Base-by-base conservation (phyloP, 2,113 vertebrate species). In the Chaetodon trifascialis region DNA sequence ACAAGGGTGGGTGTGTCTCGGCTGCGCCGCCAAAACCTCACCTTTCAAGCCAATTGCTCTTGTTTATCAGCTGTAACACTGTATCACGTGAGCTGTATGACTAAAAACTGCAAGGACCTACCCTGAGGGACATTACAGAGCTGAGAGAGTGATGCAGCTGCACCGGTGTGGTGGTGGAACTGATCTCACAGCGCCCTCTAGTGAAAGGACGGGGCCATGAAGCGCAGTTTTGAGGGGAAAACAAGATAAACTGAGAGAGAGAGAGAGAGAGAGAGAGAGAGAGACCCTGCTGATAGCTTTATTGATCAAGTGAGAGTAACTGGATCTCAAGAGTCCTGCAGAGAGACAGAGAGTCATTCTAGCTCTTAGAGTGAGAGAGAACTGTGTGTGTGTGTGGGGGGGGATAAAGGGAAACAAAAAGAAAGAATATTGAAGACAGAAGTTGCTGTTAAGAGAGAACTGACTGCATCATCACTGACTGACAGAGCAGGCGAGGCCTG, bases 261-360 rank as follows among this genome's bases (percentile, higher is more conserved):
- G 42, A 40, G 30, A 60, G 16, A 55, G 21, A 56, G 44, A 72
- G n/a, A 25, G 38, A 51, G 30, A 47, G 46, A 42, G 70, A 85
- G 71, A 56, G 7, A 5, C 10, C 83, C 70, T 76, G 77, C 84
- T 89, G 83, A 88, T 80, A 63, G n/a, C 55, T 63, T 60, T 83
- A 93, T 91, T 90, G 89, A 93, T 92, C 47, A 30, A 73, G 34
- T 16, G 2, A 73, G 47, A 69, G 89, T 87, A 92, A 91, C 79
- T 58, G 71, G 74, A 92, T 79, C 87, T 88, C 65, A 36, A 11
- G 68, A 79, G 79, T 73, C 71, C 59, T 80, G 84, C 85, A 81
- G 82, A 82, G 46, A 76, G 68, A 77, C 44, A 69, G 36, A 54
- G 70, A 76, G 85, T 89, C 91, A 83, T 91, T 92, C 68, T 72